Conservation (phyloP, 2,888 invertebrate genomes). For the Stenchaetothrips biformis region DNA sequence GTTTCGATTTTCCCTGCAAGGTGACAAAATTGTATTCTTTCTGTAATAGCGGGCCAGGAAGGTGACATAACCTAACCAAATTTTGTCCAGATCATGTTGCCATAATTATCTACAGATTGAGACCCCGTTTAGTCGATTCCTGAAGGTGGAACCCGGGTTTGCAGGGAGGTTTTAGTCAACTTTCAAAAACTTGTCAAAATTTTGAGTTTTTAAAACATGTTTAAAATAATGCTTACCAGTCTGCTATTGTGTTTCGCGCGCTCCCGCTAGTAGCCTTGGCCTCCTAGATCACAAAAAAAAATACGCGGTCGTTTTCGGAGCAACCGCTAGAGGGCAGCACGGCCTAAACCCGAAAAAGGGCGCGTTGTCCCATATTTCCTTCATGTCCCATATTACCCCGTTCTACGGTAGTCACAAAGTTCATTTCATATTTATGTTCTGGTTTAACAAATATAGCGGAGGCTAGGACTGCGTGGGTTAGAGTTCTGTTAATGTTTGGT, state of each 20-base stretch:
- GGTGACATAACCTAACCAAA: too few species aligned
- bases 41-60: too few species aligned
- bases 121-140: neutral
- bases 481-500: too few species aligned
- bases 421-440: too few species aligned
- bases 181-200: neutral
- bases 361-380: neutral
- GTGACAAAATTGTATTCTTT: too few species aligned
- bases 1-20: neutral
- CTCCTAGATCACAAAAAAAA: neutral
- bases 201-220: neutral
- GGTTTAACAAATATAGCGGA: too few species aligned
- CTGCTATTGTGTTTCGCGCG: neutral
- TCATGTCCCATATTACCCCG: neutral
- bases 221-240: neutral
- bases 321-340: conserved; percentile 1
- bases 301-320: neutral
- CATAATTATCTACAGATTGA: too few species aligned
- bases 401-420: neutral
- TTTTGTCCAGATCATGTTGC: too few species aligned
- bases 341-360: neutral
- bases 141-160: neutral
- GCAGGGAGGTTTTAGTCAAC: neutral
- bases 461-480: too few species aligned
- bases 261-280: neutral